Evolutionary conservation across 2,113 vertebrate genomes (phyloP).

Genomic region (Okapia johnstoni): DNA sequence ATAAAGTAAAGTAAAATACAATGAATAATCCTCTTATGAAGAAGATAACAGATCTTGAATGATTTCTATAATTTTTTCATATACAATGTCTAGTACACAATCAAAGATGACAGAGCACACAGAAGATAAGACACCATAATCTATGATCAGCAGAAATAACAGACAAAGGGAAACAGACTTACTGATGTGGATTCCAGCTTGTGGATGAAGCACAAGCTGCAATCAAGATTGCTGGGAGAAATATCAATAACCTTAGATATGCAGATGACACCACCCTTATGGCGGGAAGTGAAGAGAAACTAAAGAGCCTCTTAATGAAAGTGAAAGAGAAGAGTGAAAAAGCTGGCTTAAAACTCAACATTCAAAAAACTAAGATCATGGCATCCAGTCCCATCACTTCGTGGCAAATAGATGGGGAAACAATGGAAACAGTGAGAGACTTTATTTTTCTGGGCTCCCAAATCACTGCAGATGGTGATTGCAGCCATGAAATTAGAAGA

Average conservation of each 20-base stretch:
- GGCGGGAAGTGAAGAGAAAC: neutral
- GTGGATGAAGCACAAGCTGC: neutral
- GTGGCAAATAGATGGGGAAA: neutral
- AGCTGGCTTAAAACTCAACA: neutral
- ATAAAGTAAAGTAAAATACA: neutral
- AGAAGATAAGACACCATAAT: neutral
- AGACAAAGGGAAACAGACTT: neutral
- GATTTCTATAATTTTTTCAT: neutral
- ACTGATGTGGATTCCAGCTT: neutral
- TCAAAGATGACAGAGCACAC: neutral
- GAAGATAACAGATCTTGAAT: neutral
- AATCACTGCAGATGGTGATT: neutral
- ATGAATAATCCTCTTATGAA: neutral
- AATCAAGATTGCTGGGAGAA: neutral
- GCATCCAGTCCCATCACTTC: neutral
- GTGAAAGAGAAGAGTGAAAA: neutral
- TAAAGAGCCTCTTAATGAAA: neutral
- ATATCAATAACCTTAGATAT: neutral
- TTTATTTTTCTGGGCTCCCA: neutral
- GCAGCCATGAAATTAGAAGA: neutral
- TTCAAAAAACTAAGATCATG: neutral
- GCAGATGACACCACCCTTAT: neutral
- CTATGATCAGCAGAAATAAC: neutral
- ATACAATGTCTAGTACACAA: neutral
- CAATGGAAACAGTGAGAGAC: neutral